phyloP scores from a whole-genome alignment of 30 jellyfish, hydroid and myxozoan genomes.

The Pseudorhiza aurosa region DNA sequence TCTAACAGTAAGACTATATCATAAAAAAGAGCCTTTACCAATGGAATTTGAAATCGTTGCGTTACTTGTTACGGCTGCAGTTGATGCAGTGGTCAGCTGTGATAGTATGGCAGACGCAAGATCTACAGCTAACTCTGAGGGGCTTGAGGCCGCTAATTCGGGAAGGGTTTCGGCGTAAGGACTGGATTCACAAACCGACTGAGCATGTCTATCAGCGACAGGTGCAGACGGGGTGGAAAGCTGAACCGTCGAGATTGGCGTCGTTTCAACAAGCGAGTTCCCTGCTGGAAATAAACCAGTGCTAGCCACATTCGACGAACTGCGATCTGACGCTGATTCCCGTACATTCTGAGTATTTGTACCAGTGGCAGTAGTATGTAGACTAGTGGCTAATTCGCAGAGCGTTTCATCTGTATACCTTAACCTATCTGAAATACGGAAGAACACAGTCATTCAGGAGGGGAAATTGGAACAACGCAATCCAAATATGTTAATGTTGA shows the following conservation, averaged over 20 bases:
- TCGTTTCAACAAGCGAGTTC: background rate
- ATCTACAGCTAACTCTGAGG: conserved; percentile 84
- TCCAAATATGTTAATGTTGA: too few species aligned
- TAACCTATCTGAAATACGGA: background rate
- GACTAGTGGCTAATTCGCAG: background rate
- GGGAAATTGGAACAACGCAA: background rate
- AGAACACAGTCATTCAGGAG: background rate
- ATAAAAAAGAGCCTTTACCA: too few species aligned
- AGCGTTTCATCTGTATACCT: background rate
- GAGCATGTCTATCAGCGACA: conserved; percentile 10
- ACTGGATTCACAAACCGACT: background rate
- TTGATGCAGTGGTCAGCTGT: conserved; percentile 85
- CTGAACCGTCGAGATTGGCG: conserved; percentile 30
- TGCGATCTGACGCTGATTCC: too few species aligned
- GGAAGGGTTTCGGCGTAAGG: background rate
- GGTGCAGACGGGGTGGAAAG: conserved; percentile 44
- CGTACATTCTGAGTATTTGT: background rate
- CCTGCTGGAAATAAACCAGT: too few species aligned
- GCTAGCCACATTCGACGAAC: too few species aligned
- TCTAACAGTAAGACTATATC: too few species aligned
- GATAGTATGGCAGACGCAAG: conserved; percentile 92
- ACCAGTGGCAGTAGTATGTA: background rate
- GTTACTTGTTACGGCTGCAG: conserved; percentile 71
- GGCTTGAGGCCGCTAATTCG: conserved; percentile 17
- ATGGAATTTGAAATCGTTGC: conserved; percentile 53